Evolutionary conservation across 2,888 invertebrate species (phyloP).

Genomic region (Drosophila seclusa): DNA sequence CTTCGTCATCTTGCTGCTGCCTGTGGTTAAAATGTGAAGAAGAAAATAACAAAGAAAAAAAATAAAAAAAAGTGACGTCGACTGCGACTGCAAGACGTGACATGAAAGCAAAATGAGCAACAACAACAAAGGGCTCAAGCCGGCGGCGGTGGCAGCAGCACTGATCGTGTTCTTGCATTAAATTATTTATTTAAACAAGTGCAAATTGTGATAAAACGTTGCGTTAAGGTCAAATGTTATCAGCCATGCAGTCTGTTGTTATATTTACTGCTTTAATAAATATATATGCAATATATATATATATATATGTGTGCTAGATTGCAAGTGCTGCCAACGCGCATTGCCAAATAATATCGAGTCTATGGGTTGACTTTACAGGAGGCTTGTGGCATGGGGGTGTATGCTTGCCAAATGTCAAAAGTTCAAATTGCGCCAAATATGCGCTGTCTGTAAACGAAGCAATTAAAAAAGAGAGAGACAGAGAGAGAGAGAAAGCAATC

Average conservation of each 20-base stretch:
- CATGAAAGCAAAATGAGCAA: conserved; percentile 65
- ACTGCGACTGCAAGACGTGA: conserved; percentile 72
- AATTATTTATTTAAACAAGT: conserved; percentile 38
- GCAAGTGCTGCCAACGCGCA: conserved; percentile 48
- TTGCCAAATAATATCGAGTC: conserved; percentile 45
- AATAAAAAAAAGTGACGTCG: conserved; percentile 51
- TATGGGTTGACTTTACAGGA: conserved; percentile 3
- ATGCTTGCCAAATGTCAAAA: conserved; percentile 59
- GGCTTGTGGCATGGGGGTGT: conserved; percentile 21
- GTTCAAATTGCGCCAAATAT: conserved; percentile 58
- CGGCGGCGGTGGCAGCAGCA: conserved; percentile 51
- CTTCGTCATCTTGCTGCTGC: conserved; percentile 76
- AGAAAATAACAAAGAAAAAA: conserved; percentile 30
- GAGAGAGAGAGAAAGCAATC: background rate
- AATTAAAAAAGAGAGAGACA: conserved; percentile 19
- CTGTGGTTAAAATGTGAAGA: conserved; percentile 41
- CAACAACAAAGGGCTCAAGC: conserved; percentile 48
- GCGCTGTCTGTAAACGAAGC: conserved; percentile 38
- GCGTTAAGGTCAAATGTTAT: conserved; percentile 37
- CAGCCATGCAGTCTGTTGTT: conserved; percentile 17
- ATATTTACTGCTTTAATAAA: conserved; percentile 21
- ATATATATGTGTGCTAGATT: conserved; percentile 4
- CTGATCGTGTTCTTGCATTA: conserved; percentile 32
- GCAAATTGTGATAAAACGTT: conserved; percentile 43
- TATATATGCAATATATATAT: conserved; percentile 3